Percentiles rank a stretch among this genome's conserved stretches.
These are phyloP conservation scores for Terebella lapidaria DNA, from an alignment of 2,888 invertebrate species.

Conservation along the genomic window DNA sequence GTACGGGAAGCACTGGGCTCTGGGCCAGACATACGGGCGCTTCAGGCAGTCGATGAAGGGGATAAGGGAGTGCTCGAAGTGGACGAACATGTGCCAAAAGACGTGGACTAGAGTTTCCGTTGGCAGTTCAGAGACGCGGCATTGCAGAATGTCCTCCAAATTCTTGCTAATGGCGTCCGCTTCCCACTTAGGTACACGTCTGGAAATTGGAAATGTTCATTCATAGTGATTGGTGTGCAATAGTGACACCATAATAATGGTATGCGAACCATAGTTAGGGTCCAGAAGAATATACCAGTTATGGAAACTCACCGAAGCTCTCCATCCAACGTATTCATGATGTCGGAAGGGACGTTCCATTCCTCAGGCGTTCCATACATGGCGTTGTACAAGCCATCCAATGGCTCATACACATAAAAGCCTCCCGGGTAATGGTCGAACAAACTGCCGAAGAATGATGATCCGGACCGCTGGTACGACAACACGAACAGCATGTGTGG, in stretches of 20 bases:
- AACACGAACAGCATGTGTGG: conserved; percentile 10
- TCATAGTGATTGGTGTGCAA: too few relatives aligned
- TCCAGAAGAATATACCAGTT: too few relatives aligned
- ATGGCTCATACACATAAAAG: conserved; percentile 18
- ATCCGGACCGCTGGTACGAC: conserved; percentile 15
- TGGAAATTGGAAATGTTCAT: too few relatives aligned
- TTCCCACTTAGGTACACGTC: background rate
- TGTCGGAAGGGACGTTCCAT: conserved; percentile 15
- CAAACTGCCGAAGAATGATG: conserved; percentile 13
- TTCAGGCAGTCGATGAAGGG: conserved; percentile 3
- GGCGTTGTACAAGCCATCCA: conserved; percentile 14
- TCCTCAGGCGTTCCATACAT: conserved; percentile 14
- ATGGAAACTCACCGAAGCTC: background rate
- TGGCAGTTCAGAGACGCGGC: conserved; percentile 1
- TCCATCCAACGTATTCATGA: conserved; percentile 6
- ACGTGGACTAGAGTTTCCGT: background rate
- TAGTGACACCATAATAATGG: too few relatives aligned
- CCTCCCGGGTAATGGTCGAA: conserved; percentile 11
- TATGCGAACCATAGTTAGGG: too few relatives aligned
- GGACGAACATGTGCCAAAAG: conserved; percentile 4
- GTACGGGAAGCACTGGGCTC: conserved; percentile 5
- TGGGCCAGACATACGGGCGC: conserved; percentile 2
- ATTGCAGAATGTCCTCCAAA: conserved; percentile 1
- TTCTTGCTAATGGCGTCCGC: conserved; percentile 1
- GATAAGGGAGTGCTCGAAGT: conserved; percentile 2